phyloP scores from a whole-genome alignment of 2,797 vertebrate species.

The Labroides dimidiatus region DNA sequence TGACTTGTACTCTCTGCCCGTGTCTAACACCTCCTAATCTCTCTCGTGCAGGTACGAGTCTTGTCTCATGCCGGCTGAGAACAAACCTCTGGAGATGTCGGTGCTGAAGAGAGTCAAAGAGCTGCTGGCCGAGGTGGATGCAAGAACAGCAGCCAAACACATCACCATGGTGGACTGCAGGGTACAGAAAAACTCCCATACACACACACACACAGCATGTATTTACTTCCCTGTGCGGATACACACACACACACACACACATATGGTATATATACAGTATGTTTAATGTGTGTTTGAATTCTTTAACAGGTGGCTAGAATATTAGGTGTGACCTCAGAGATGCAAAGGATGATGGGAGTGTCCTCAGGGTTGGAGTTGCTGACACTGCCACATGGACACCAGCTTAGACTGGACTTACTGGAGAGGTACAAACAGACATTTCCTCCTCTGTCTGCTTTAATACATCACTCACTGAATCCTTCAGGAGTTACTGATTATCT shows the following conservation, averaged over 20 bases:
- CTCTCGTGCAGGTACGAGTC: constrained; percentile 87
- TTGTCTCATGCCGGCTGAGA: constrained; percentile 90
- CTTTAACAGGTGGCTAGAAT: constrained; percentile 94
- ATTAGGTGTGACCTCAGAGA: constrained; percentile 92
- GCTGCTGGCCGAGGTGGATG: constrained; percentile 92
- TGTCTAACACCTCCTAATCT: constrained; percentile 7
- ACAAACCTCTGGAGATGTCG: constrained; percentile 95
- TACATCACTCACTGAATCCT: constrained; percentile 10
- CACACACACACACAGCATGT: neutral
- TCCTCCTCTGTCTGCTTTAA: neutral
- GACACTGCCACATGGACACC: constrained; percentile 97
- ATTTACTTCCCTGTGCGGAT: too few relatives aligned
- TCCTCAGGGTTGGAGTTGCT: constrained; percentile 96
- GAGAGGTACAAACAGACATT: constrained; percentile 86
- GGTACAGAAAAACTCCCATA: too few relatives aligned
- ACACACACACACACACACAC: too few relatives aligned
- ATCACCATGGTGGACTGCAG: constrained; percentile 95
- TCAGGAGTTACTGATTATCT: constrained; percentile 31
- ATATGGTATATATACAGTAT: neutral
- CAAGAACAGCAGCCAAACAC: constrained; percentile 91
- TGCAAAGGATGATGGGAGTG: constrained; percentile 97
- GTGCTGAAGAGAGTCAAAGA: constrained; percentile 97
- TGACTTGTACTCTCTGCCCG: neutral
- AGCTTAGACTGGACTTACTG: constrained; percentile 95
- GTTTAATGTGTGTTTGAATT: neutral